These are phyloP conservation scores for Trissolcus brochymenae DNA, from an alignment of 2,888 invertebrate genomes.

Conservation along the genomic window DNA sequence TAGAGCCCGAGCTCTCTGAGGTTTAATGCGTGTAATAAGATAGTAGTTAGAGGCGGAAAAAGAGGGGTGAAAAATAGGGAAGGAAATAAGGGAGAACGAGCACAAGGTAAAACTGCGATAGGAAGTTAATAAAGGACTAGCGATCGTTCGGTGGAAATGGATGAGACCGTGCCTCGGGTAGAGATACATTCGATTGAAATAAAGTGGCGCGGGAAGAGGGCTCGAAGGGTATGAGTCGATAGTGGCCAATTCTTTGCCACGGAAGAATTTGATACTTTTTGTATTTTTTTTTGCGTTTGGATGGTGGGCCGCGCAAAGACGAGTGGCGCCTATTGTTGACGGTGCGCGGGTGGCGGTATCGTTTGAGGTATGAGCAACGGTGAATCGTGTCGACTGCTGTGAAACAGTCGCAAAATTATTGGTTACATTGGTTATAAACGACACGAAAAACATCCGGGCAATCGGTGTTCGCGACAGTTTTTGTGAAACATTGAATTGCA, in stretches of 20 bases:
- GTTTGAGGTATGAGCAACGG: no score
- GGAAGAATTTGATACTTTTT: conserved; percentile 48
- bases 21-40: conserved; percentile 54
- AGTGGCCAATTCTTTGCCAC: conserved; percentile 46
- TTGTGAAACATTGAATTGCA: conserved; percentile 45
- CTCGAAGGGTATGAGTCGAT: conserved; percentile 33
- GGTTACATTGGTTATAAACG: conserved; percentile 44
- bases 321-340: conserved; percentile 49
- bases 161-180: conserved; percentile 53
- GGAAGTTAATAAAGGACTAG: conserved; percentile 53
- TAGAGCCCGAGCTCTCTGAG: conserved; percentile 31
- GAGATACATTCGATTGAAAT: conserved; percentile 56
- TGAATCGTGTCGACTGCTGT: no score
- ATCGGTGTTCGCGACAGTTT: conserved; percentile 20
- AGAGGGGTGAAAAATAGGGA: conserved; percentile 29
- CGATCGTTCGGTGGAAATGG: conserved; percentile 50
- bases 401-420: conserved; percentile 53
- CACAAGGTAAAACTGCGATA: conserved; percentile 52
- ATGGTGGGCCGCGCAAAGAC: conserved; percentile 40
- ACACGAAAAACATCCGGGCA: conserved; percentile 31
- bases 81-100: conserved; percentile 38
- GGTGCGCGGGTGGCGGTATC: conserved; percentile 1
- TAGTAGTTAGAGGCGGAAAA: conserved; percentile 46
- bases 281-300: conserved; percentile 50
- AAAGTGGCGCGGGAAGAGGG: conserved; percentile 30